Percentiles rank a stretch among this genome's conserved stretches.
Evolutionary conservation across 2,113 vertebrate species (phyloP).

Genomic region (Ardeotis arabs): DNA sequence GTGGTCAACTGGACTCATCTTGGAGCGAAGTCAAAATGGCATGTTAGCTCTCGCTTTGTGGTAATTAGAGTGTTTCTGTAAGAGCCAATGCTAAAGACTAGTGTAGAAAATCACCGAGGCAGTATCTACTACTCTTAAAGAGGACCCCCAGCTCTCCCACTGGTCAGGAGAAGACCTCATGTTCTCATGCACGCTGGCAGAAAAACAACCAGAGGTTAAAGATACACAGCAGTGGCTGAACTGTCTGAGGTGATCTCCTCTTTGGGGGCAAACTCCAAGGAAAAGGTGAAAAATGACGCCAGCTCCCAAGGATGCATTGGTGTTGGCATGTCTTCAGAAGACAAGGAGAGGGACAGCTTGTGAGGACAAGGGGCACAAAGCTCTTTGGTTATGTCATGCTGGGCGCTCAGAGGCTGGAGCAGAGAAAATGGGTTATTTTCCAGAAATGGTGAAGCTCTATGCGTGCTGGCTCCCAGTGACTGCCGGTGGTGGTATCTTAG

Average conservation of each 20-base stretch:
- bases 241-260: background rate
- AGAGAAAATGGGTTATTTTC: background rate
- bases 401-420: background rate
- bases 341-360: background rate
- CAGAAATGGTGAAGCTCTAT: background rate
- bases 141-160: background rate
- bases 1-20: background rate
- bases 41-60: no score
- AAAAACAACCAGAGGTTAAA: background rate
- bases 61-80: background rate
- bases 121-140: background rate
- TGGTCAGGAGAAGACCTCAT: background rate
- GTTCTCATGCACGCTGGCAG: background rate
- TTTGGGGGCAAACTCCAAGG: background rate
- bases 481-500: background rate
- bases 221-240: no score
- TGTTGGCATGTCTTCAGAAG: background rate
- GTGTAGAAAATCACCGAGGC: accelerated
- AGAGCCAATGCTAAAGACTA: background rate
- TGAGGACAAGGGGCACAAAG: background rate
- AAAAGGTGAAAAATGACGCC: background rate
- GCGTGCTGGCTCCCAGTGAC: background rate
- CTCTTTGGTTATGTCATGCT: background rate
- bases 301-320: no score
- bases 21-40: background rate